Conservation (phyloP, 2,797 vertebrate genomes). For the Eptatretus atami region DNA sequence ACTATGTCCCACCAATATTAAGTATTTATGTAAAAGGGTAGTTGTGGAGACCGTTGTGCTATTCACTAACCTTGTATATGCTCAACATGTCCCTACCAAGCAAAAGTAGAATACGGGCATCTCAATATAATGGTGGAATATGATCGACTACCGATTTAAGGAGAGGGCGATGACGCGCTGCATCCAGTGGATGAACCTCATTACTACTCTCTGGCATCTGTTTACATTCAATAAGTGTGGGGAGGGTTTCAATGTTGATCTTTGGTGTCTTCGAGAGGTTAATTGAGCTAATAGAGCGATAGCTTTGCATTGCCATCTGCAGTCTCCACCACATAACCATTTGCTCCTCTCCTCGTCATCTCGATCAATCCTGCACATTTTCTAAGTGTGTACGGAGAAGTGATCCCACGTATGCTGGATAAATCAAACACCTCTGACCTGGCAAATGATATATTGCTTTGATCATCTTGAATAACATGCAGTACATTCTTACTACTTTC, state of each 20-base stretch:
- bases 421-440: background rate
- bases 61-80: background rate
- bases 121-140: background rate
- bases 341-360: background rate
- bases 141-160: background rate
- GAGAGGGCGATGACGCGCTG: background rate
- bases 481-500: background rate
- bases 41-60: background rate
- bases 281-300: background rate
- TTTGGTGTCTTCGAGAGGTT: no score
- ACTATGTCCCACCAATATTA: no score
- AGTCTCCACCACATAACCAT: background rate
- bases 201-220: background rate
- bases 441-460: background rate
- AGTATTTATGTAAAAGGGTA: background rate
- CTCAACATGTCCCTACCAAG: slow-evolving; percentile 1
- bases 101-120: background rate
- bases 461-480: background rate
- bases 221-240: slow-evolving; percentile 1
- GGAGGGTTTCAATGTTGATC: background rate
- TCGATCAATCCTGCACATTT: slow-evolving; percentile 1
- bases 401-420: background rate
- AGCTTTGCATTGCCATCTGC: background rate
- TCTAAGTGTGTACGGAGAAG: background rate
- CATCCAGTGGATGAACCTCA: background rate